Evolutionary conservation across 1,140 invertebrate genomes (phyloP), one percentile per base, ranked within the genome.

Genomic region (Charaxes varanes): DNA sequence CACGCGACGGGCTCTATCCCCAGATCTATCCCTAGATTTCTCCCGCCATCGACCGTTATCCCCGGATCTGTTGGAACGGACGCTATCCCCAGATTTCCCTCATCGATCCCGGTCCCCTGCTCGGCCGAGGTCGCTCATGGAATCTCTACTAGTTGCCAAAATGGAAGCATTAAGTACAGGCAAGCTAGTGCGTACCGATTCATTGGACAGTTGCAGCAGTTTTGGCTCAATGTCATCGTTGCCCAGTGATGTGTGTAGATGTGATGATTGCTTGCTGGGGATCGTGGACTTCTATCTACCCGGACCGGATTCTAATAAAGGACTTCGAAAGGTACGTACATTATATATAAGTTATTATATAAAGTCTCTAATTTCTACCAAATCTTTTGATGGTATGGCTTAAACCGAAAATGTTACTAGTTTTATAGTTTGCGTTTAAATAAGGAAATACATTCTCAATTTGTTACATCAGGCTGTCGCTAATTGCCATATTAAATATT

Each of bases 231-330:
- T 88, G 55, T 87, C 86, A 38, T 92, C 91, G 2, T 53, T 88
- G 22, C 85, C 87, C 6, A 91, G 88, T 62, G 92, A 93, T 53
- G 88, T 92, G 27, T 94, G 93, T 70, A 85, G 89, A 16, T 94
- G 93, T 71, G 93, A 94, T 65, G 93, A 94, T 72, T 94, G 93
- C 49, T 76, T 94, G 18, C 84, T 94, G 41, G 93, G 92, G 3
- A 94, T 94, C 52, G 91, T 89, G 41, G 93, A 94, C 83, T 80
- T 88, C 32, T 90, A 89, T 57, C 87, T 89, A 33, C 86, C 91
- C 44, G 88, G 88, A 46, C 87, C 86, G 17, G 87, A 87, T 24
- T 61, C 80, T 4, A 69, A 68, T 12, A 82, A 83, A 51, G 81
- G 85, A 16, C 83, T 85, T 28, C 91, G 88, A 85, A 92, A 92